Percentiles rank a stretch among this genome's conserved stretches.
phyloP scores from a whole-genome alignment of 1,140 invertebrate species.

The Bombus pyrosoma region DNA sequence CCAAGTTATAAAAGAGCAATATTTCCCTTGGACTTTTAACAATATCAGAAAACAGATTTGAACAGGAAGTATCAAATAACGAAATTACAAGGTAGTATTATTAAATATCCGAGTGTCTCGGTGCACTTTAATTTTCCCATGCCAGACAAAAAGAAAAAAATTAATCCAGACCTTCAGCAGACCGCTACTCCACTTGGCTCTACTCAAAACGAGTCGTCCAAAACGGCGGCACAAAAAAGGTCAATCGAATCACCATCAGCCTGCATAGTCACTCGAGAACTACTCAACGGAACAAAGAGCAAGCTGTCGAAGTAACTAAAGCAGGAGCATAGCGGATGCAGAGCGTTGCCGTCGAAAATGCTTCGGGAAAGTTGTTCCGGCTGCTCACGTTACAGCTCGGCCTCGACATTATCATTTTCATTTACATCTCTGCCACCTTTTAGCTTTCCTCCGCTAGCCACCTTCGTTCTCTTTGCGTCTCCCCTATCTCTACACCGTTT shows the following conservation, averaged over 20 bases:
- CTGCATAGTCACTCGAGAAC: not conserved
- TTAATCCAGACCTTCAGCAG: too few species aligned
- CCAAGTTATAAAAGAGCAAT: too few species aligned
- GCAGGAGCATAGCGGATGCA: not conserved
- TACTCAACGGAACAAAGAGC: not conserved
- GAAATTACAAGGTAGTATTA: too few species aligned
- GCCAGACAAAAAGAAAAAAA: too few species aligned
- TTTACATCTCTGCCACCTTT: conserved; percentile 45
- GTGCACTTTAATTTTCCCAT: too few species aligned
- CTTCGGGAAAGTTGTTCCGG: conserved; percentile 3
- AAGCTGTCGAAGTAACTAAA: not conserved
- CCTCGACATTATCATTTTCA: conserved; percentile 57
- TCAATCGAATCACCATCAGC: not conserved
- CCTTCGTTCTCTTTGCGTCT: not conserved
- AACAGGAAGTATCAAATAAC: too few species aligned
- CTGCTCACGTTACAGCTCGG: conserved; percentile 13
- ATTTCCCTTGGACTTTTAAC: too few species aligned
- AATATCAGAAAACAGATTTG: too few species aligned
- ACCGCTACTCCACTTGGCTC: too few species aligned
- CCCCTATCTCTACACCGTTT: not conserved
- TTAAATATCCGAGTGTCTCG: too few species aligned
- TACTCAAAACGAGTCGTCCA: too few species aligned
- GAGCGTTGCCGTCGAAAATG: not conserved
- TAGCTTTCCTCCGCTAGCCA: not conserved
- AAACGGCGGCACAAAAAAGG: not conserved